Evolutionary conservation across 2,113 vertebrate genomes (phyloP).

Genomic region (Mesocricetus auratus): DNA sequence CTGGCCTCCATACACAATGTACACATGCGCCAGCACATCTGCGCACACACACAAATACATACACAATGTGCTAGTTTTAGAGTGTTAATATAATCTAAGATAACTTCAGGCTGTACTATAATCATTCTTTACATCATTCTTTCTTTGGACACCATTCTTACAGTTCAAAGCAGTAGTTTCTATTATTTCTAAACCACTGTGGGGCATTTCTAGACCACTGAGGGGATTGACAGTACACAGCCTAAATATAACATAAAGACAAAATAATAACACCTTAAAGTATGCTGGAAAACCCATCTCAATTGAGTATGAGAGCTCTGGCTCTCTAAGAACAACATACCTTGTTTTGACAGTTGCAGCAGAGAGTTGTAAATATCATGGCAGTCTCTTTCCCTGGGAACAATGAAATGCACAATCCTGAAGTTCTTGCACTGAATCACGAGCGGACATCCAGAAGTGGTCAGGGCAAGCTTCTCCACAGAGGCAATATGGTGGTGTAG

Average conservation of each 20-base stretch:
- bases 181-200: constrained; percentile 7
- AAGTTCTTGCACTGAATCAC: constrained; percentile 98
- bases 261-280: constrained; percentile 34
- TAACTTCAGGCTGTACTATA: background rate
- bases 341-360: constrained; percentile 94
- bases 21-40: background rate
- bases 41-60: background rate
- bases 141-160: constrained; percentile 27
- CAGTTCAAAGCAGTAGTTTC: constrained; percentile 3
- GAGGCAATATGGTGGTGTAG: constrained; percentile 97
- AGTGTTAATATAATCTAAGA: background rate
- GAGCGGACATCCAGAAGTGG: constrained; percentile 96
- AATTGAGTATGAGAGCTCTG: background rate
- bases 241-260: background rate
- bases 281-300: background rate
- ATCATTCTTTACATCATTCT: background rate
- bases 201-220: background rate
- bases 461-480: constrained; percentile 96
- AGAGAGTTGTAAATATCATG: constrained; percentile 98
- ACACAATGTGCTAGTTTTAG: background rate
- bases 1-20: background rate
- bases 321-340: constrained; percentile 83
- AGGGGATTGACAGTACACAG: background rate
- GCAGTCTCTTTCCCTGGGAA: constrained; percentile 96
- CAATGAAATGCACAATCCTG: constrained; percentile 95